Percentiles rank a stretch among this genome's conserved stretches.
Conservation (phyloP, 2,113 vertebrate genomes). For the Willisornis vidua region DNA sequence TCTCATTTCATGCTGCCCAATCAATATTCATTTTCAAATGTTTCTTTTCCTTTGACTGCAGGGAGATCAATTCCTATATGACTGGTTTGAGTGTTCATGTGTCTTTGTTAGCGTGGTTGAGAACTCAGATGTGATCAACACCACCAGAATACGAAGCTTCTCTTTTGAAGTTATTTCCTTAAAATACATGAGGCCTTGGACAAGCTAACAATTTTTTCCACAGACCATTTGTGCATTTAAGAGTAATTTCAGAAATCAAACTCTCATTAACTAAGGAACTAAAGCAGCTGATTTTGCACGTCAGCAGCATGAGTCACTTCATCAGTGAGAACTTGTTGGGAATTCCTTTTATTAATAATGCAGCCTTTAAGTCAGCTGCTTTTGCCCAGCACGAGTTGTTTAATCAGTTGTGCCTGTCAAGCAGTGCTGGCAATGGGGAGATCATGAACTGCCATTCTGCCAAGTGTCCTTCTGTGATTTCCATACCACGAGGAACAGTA, state of each 20-base stretch:
- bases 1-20: not conserved
- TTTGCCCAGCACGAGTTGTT: not conserved
- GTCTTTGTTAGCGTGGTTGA: not conserved
- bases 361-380: not conserved
- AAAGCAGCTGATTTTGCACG: not conserved
- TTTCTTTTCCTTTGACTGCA: not conserved
- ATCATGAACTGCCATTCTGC: not conserved
- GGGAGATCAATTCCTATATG: not conserved
- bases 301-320: not conserved
- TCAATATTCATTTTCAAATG: slow-evolving; percentile 6
- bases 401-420: not conserved
- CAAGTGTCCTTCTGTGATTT: not conserved
- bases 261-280: not conserved
- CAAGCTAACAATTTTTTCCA: not conserved
- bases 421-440: not conserved
- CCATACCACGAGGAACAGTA: accelerated
- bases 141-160: not conserved
- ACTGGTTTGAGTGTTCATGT: not conserved
- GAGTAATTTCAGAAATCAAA: not conserved
- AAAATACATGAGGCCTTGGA: not conserved
- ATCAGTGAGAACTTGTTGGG: not conserved
- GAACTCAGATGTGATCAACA: not conserved
- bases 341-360: not conserved
- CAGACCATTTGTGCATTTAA: not conserved
- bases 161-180: not conserved